These are phyloP conservation scores for Toxotes lorentzi DNA, from an alignment of 2,797 vertebrate genomes.

Conservation along the genomic window DNA sequence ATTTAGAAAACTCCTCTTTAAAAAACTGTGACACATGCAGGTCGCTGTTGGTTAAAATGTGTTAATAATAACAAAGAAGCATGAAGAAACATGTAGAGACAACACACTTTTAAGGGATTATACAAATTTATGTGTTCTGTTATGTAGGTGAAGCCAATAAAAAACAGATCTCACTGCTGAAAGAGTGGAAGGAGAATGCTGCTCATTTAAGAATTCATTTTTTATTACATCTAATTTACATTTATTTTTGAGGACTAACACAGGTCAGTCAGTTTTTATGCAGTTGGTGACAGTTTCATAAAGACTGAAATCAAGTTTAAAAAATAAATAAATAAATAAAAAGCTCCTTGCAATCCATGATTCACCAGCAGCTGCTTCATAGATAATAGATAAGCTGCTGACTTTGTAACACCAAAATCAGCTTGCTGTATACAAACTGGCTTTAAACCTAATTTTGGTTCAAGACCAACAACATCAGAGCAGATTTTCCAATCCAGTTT, in stretches of 20 bases:
- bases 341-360: too few species aligned
- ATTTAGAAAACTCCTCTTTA: neutral
- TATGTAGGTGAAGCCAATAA: neutral
- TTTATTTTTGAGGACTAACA: neutral
- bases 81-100: neutral
- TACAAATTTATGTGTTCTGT: neutral
- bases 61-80: neutral
- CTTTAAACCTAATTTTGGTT: conserved; percentile 5
- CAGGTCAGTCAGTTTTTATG: neutral
- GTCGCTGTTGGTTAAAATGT: neutral
- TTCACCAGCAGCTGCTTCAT: neutral
- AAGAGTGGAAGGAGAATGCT: neutral
- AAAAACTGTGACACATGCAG: neutral
- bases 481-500: conserved; percentile 9
- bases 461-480: neutral
- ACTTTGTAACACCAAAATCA: conserved; percentile 2
- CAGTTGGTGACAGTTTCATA: neutral
- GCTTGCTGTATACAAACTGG: neutral
- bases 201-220: neutral
- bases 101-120: neutral
- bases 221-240: neutral
- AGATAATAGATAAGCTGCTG: conserved; percentile 26
- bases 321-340: neutral
- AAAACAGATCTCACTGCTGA: too few species aligned
- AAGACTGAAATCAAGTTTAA: neutral